Percentiles rank a stretch among this genome's conserved stretches.
Evolutionary conservation across 92 coral and sea anemone species (phyloP).

Genomic region (Bergia puertoricense): DNA sequence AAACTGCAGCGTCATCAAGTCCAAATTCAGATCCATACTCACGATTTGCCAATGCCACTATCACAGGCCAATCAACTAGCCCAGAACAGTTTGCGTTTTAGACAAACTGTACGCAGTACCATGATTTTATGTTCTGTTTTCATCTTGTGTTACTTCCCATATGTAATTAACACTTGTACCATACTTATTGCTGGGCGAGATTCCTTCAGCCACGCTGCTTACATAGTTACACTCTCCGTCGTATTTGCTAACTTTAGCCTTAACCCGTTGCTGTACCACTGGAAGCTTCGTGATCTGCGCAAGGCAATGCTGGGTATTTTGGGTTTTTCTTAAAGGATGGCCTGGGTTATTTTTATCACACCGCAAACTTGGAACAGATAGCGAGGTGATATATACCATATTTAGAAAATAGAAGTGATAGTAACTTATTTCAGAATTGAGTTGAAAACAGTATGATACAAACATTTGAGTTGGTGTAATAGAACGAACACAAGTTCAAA

Average conservation of each 20-base stretch:
- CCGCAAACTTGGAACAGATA: too few relatives aligned
- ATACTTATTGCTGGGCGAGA: not conserved
- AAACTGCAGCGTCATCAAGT: constrained; percentile 11
- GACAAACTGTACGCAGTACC: not conserved
- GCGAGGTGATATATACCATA: too few relatives aligned
- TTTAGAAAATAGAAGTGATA: too few relatives aligned
- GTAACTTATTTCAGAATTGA: too few relatives aligned
- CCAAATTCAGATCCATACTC: not conserved
- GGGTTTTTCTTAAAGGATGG: not conserved
- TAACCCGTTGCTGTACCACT: constrained; percentile 1
- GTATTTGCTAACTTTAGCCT: constrained; percentile 1
- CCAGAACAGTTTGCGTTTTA: not conserved
- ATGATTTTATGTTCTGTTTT: not conserved
- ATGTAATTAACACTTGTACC: not conserved
- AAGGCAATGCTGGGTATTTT: not conserved
- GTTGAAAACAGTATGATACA: too few relatives aligned
- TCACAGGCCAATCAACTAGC: not conserved
- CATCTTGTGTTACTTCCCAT: constrained; percentile 3
- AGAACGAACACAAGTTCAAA: too few relatives aligned
- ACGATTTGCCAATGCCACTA: not conserved
- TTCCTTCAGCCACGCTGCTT: not conserved
- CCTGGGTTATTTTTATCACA: too few relatives aligned
- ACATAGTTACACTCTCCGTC: not conserved
- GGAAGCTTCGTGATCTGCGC: constrained; percentile 1
- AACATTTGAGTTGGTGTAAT: too few relatives aligned